These are phyloP conservation scores for Prenolepis imparis DNA, from an alignment of 2,888 invertebrate genomes.

Conservation along the genomic window DNA sequence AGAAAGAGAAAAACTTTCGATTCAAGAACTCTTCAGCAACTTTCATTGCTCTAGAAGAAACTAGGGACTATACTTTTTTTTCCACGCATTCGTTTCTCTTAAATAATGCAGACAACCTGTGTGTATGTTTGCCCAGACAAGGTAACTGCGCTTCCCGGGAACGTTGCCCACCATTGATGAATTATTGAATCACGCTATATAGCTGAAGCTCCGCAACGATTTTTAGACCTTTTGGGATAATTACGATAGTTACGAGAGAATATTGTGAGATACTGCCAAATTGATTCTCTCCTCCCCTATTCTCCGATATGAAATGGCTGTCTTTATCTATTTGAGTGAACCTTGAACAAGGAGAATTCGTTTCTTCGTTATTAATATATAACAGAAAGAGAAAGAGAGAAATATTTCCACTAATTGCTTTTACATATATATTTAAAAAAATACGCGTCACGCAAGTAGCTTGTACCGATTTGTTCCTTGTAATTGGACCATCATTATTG, in stretches of 20 bases:
- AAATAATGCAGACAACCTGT: slow-evolving; percentile 24
- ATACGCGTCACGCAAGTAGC: slow-evolving; percentile 76
- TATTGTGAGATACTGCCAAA: slow-evolving; percentile 68
- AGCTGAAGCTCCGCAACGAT: slow-evolving; percentile 5
- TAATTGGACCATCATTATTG: slow-evolving; percentile 11
- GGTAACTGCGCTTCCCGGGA: not conserved
- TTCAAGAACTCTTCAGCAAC: not conserved
- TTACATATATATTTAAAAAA: slow-evolving; percentile 61
- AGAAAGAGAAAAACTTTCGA: not conserved
- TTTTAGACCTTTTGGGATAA: not conserved
- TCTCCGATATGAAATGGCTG: slow-evolving; percentile 30
- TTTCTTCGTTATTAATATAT: not conserved
- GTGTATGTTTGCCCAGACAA: not conserved
- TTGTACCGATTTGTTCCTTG: slow-evolving; percentile 74
- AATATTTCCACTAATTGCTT: slow-evolving; percentile 62
- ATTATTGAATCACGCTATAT: not conserved
- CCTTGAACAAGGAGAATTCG: slow-evolving; percentile 8
- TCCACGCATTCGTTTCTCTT: not conserved
- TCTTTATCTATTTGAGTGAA: slow-evolving; percentile 42
- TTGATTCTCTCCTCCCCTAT: slow-evolving; percentile 49
- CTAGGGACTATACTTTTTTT: slow-evolving; percentile 4
- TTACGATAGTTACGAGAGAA: slow-evolving; percentile 63
- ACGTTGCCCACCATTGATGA: not conserved
- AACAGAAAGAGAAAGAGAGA: slow-evolving; percentile 4
- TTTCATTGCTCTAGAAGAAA: not conserved